A percentile compares a stretch with the other conserved stretches of the same genome.
Evolutionary conservation across 1,140 invertebrate species (phyloP).

Genomic region (Mactra quadrangularis): DNA sequence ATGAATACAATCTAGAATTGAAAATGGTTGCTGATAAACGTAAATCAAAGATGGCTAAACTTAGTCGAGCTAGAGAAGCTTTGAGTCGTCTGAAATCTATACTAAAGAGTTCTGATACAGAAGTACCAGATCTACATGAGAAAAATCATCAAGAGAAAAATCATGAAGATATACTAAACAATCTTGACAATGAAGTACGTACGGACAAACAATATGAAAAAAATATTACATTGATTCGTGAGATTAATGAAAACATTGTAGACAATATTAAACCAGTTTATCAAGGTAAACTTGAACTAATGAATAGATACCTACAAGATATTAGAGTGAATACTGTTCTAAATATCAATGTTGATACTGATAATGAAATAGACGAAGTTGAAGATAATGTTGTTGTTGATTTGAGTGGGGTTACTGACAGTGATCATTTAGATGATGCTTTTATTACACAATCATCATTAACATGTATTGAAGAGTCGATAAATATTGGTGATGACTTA

Average conservation of each 20-base stretch:
- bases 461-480: not conserved
- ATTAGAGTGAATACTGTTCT: too few species aligned
- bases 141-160: not conserved
- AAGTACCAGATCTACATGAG: too few species aligned
- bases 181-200: not conserved
- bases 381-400: not conserved
- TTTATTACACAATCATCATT: too few species aligned
- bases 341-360: not conserved
- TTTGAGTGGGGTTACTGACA: not conserved
- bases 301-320: not conserved
- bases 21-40: not conserved
- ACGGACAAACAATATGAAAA: conserved; percentile 1
- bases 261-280: not conserved
- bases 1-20: not conserved
- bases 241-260: not conserved
- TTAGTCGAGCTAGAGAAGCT: not conserved
- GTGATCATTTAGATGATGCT: not conserved
- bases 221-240: not conserved
- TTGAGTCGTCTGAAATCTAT: not conserved
- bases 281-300: not conserved
- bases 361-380: not conserved
- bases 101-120: not conserved
- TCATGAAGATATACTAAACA: not conserved
- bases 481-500: not conserved
- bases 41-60: not conserved